Percentiles rank a stretch among this genome's conserved stretches.
phyloP scores from a whole-genome alignment of 1,140 invertebrate genomes.

The Sarcophaga bullata region DNA sequence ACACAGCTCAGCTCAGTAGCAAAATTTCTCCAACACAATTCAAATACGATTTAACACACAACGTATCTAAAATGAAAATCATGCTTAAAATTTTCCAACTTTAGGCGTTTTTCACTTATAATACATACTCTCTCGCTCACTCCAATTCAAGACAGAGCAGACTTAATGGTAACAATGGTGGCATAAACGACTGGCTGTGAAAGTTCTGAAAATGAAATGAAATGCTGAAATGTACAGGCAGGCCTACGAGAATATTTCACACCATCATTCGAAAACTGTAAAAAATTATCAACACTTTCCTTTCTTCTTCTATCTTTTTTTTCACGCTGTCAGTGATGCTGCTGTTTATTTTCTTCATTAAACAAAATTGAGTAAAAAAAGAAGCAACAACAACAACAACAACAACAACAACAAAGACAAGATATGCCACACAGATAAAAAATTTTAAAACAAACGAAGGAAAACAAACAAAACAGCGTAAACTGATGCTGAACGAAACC shows the following conservation, averaged over 20 bases:
- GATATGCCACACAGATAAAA: background rate
- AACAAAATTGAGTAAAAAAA: too few relatives aligned
- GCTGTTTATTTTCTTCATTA: background rate
- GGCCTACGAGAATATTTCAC: constrained; percentile 35
- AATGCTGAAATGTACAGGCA: constrained; percentile 33
- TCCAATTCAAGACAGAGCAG: too few relatives aligned
- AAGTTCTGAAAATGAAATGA: constrained; percentile 1
- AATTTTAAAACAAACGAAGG: background rate
- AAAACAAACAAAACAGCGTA: background rate
- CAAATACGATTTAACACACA: background rate
- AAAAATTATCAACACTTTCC: constrained; percentile 2
- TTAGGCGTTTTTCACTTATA: background rate
- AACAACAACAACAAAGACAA: background rate
- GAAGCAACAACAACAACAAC: too few relatives aligned
- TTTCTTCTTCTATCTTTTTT: background rate
- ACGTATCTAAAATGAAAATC: constrained; percentile 35
- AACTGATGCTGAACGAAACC: background rate
- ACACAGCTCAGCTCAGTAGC: too few relatives aligned
- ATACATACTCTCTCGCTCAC: too few relatives aligned
- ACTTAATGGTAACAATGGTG: background rate
- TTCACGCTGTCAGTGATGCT: background rate
- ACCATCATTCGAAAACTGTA: background rate
- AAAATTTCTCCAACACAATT: constrained; percentile 16
- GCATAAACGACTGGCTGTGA: background rate
- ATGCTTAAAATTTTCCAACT: constrained; percentile 33